These are phyloP conservation scores for Drosophila lutescens DNA, from an alignment of 2,888 invertebrate species.

Conservation along the genomic window DNA sequence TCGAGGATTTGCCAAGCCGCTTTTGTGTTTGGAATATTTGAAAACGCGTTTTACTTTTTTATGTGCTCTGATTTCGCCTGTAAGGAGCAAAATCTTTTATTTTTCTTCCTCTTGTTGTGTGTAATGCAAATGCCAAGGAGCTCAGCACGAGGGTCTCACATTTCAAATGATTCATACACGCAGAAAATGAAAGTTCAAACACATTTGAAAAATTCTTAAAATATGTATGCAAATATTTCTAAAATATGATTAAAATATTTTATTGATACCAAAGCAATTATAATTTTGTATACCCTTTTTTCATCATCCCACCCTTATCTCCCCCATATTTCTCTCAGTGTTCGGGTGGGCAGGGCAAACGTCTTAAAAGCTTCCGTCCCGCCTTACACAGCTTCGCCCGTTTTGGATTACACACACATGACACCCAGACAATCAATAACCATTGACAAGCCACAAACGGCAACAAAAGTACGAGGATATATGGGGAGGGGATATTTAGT, in stretches of 20 bases:
- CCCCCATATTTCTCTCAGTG: conserved; percentile 6
- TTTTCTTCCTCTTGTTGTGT: conserved; percentile 35
- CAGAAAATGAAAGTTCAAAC: neutral
- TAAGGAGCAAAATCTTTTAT: conserved; percentile 36
- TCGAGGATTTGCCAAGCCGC: conserved; percentile 73
- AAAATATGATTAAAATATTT: neutral
- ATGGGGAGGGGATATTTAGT: conserved; percentile 64
- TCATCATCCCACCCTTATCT: neutral
- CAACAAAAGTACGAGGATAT: conserved; percentile 6
- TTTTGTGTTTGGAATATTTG: conserved; percentile 74
- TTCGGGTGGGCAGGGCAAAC: conserved; percentile 44
- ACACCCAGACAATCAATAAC: conserved; percentile 80
- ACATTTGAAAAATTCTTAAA: neutral
- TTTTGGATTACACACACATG: conserved; percentile 58
- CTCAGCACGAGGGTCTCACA: conserved; percentile 29
- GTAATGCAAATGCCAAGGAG: conserved; percentile 44
- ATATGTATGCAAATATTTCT: neutral
- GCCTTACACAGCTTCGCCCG: conserved; percentile 55
- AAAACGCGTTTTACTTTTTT: conserved; percentile 73
- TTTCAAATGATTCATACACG: conserved; percentile 36
- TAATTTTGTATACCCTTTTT: too few relatives aligned
- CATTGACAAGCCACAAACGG: conserved; percentile 75
- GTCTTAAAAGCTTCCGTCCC: conserved; percentile 76
- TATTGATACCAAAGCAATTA: too few relatives aligned
- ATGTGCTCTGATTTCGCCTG: conserved; percentile 59